Base-by-base conservation (phyloP, 2,888 invertebrate genomes). In the Hyposoter dolosus region DNA sequence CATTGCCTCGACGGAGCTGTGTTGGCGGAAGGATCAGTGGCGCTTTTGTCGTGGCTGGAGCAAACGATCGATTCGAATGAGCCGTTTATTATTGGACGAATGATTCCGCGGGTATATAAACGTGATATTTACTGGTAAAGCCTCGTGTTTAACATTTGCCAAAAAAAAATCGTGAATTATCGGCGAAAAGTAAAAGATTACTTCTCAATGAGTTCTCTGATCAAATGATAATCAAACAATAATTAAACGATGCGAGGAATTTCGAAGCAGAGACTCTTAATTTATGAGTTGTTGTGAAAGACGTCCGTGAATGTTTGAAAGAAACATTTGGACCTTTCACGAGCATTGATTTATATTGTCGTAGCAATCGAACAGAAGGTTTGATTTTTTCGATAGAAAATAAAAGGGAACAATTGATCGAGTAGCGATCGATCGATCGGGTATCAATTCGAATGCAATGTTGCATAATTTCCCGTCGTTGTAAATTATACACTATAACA, bases 391-490 rank as follows among this genome's bases (percentile, higher is more conserved):
- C n/a, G 19, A 23, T 32, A 17, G 6, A 15, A 19, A 66, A 23
- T 47, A 60, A 40, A 66, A 72, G n/a, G 56, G n/a, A 40, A 53
- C 53, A 50, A 65, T 53, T 23, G 69, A 71, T 71, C 32, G 72
- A 68, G 40, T 19, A 50, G 23, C 45, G 32, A 23, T 60, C 23
- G 68, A 71, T 82, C 72, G 79, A 77, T 81, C 53, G 65, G 35
- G 32, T 53, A 82, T 82, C 68, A 78, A 66, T 71, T 71, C 71
- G 76, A 80, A 83, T 80, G 47, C 45, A 60, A 74, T 71, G 50
- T 83, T 86, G 82, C 83, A 85, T 69, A 84, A 85, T 87, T 71
- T 63, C 40, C 45, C 79, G 68, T 45, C 69, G 74, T 23, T 56
- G 81, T 68, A 71, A 65, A 80, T 60, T 84, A 47, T 74, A 74